Percentiles rank a stretch among this genome's conserved stretches.
Conservation (phyloP, 2,113 vertebrate genomes). For the Hoplias malabaricus region DNA sequence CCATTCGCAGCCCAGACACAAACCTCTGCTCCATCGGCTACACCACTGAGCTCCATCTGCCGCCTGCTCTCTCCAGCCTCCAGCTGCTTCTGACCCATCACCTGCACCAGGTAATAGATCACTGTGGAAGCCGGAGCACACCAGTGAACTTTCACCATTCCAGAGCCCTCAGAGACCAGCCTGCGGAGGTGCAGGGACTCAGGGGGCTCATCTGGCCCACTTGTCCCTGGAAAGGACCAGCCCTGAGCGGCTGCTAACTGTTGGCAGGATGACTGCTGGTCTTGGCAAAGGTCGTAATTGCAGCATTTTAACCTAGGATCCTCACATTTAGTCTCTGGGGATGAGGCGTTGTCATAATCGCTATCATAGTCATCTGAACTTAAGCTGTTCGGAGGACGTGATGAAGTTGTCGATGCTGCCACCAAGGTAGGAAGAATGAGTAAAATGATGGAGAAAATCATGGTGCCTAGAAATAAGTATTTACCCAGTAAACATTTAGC, state of each 20-base stretch:
- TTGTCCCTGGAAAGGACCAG: constrained; percentile 68
- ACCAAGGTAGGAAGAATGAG: constrained; percentile 49
- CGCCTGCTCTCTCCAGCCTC: constrained; percentile 36
- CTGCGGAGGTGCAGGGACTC: constrained; percentile 38
- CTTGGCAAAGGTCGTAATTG: constrained; percentile 61
- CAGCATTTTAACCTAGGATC: not conserved
- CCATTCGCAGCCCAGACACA: constrained; percentile 69
- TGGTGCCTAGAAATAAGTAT: constrained; percentile 41
- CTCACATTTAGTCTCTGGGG: rapidly evolving
- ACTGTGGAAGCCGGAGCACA: constrained; percentile 67
- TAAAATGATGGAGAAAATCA: constrained; percentile 52
- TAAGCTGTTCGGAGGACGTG: too few relatives aligned
- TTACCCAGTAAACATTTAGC: too few relatives aligned
- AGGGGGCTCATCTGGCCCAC: constrained; percentile 3
- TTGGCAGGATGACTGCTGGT: constrained; percentile 57
- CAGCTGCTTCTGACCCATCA: constrained; percentile 21
- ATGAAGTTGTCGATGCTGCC: not conserved
- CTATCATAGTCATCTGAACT: not conserved
- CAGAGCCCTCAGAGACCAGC: constrained; percentile 50
- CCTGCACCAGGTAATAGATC: constrained; percentile 57
- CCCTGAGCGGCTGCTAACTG: not conserved
- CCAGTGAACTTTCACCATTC: constrained; percentile 62
- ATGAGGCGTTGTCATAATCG: not conserved
- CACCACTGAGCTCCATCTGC: not conserved
- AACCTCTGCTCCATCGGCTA: constrained; percentile 52